phyloP scores from a whole-genome alignment of 2,888 invertebrate species.

The Cryptops parisi region DNA sequence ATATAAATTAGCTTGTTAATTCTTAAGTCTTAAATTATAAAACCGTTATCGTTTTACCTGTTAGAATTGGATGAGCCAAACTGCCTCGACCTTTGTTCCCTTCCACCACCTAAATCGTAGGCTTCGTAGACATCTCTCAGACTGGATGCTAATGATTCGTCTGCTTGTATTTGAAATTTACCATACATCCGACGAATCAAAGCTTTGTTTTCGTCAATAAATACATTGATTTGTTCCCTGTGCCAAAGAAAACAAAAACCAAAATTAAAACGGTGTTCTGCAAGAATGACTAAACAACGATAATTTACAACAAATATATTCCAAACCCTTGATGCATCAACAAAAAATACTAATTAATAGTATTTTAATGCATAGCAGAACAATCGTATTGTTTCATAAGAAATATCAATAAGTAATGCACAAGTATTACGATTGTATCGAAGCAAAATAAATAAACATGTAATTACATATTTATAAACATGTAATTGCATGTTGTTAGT shows the following conservation, averaged over 20 bases:
- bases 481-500: too few relatives aligned
- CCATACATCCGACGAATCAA: slow-evolving; percentile 88
- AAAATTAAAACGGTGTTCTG: background rate
- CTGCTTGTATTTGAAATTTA: slow-evolving; percentile 47
- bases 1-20: too few relatives aligned
- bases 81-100: slow-evolving; percentile 7
- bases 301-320: background rate
- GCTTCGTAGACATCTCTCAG: background rate
- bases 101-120: slow-evolving; percentile 1
- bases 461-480: too few relatives aligned
- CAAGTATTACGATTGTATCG: too few relatives aligned
- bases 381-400: background rate
- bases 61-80: slow-evolving; percentile 10
- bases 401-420: too few relatives aligned
- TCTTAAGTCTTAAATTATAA: too few relatives aligned
- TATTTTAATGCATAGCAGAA: background rate
- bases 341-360: background rate
- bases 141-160: slow-evolving; percentile 1
- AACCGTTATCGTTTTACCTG: too few relatives aligned
- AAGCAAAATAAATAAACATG: too few relatives aligned
- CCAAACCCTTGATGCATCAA: too few relatives aligned
- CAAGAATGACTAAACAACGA: background rate
- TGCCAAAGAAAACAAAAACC: slow-evolving; percentile 25
- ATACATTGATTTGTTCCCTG: slow-evolving; percentile 78
- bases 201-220: slow-evolving; percentile 89